Conservation (phyloP, 1,140 invertebrate genomes). For the Hylaeus anthracinus region DNA sequence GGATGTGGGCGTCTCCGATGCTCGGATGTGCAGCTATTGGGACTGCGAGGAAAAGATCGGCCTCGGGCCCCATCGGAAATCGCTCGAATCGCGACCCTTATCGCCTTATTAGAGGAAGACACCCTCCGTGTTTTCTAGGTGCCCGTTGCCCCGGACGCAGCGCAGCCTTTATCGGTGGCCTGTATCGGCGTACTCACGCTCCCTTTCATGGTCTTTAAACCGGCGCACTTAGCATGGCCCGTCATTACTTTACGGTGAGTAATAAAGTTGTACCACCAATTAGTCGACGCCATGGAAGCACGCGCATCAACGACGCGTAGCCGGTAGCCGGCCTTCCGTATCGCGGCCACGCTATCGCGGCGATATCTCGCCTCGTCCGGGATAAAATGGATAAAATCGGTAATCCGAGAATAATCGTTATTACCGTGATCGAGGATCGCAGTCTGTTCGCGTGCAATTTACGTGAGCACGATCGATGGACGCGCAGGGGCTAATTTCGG, state of each 20-base stretch:
- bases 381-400: conserved; percentile 66
- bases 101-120: conserved; percentile 74
- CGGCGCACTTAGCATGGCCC: conserved; percentile 65
- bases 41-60: conserved; percentile 10
- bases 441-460: neutral
- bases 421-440: conserved; percentile 31
- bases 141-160: conserved; percentile 52
- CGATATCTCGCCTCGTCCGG: conserved; percentile 64
- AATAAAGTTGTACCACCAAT: conserved; percentile 79
- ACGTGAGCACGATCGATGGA: neutral
- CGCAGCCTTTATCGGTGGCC: conserved; percentile 65
- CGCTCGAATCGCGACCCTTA: conserved; percentile 73
- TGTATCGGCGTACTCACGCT: conserved; percentile 68
- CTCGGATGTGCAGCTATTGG: conserved; percentile 5
- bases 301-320: conserved; percentile 64
- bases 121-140: conserved; percentile 60
- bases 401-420: conserved; percentile 60
- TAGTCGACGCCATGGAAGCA: conserved; percentile 64
- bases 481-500: neutral
- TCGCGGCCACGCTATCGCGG: conserved; percentile 60
- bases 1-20: conserved; percentile 46
- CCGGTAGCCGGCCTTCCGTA: conserved; percentile 69
- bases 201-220: conserved; percentile 71
- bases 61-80: conserved; percentile 49
- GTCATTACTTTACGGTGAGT: conserved; percentile 76